Percentiles rank a stretch among this genome's conserved stretches.
Evolutionary conservation across 1,140 invertebrate species (phyloP).

Genomic region (Phenacoccus solenopsis): DNA sequence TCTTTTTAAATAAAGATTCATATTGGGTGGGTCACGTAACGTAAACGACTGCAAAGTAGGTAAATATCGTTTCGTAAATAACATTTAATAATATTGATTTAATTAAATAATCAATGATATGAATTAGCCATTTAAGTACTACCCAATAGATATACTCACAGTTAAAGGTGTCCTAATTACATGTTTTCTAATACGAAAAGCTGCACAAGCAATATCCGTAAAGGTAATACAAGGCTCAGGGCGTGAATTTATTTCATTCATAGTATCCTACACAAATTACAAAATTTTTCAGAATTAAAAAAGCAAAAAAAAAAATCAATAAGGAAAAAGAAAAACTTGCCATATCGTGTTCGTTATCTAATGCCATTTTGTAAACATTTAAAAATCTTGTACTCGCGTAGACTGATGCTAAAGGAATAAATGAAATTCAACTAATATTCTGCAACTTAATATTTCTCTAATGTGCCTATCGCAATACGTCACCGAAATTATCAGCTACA

Average conservation of each 20-base stretch:
- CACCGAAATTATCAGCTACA: background rate
- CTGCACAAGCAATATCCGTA: background rate
- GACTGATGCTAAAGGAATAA: background rate
- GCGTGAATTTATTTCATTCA: no score
- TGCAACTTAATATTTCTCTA: background rate
- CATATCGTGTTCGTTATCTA: no score
- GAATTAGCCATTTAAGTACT: background rate
- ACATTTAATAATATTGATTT: background rate
- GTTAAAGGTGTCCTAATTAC: background rate
- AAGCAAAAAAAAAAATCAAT: no score
- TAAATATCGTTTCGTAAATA: background rate
- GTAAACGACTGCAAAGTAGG: background rate
- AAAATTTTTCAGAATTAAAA: no score
- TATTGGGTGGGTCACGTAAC: constrained; percentile 36
- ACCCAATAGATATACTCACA: background rate
- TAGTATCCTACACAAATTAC: no score
- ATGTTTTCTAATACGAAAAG: constrained; percentile 2
- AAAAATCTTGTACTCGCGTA: background rate
- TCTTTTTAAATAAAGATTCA: constrained; percentile 85
- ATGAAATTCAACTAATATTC: background rate
- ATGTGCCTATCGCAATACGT: background rate
- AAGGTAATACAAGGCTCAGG: background rate
- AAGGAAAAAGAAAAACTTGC: no score
- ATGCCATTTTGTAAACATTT: background rate
- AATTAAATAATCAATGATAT: background rate